Conservation (phyloP, 2,113 vertebrate species). For the Cinclus cinclus region DNA sequence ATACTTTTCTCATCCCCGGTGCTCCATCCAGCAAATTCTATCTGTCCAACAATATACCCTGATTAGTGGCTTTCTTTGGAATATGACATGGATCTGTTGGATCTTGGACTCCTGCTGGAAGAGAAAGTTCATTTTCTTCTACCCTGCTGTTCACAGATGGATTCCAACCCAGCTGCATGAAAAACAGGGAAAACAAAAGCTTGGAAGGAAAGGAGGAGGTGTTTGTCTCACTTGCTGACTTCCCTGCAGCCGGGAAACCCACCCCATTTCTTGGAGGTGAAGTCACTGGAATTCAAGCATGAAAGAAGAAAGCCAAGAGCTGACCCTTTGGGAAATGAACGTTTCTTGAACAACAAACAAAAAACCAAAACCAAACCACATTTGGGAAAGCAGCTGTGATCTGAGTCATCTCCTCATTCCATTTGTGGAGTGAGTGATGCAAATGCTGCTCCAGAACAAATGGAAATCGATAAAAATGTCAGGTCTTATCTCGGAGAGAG, state of each 20-base stretch:
- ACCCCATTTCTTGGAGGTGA: conserved; percentile 22
- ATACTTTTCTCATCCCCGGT: neutral
- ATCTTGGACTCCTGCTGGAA: neutral
- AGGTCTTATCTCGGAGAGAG: neutral
- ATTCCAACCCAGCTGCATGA: neutral
- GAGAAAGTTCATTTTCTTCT: neutral
- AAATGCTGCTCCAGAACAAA: conserved; percentile 4
- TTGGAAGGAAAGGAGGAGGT: neutral
- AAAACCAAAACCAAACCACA: neutral
- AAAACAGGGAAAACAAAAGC: neutral
- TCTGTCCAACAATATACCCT: neutral
- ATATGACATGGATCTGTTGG: neutral
- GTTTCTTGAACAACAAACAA: neutral
- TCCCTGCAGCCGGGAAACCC: neutral
- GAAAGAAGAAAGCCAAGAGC: conserved; percentile 1
- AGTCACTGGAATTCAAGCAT: neutral
- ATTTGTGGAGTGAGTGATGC: conserved; percentile 40
- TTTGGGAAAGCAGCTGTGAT: conserved; percentile 47
- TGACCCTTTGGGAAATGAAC: neutral
- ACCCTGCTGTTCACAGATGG: neutral
- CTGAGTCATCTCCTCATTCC: conserved; percentile 38
- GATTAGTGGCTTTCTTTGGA: neutral
- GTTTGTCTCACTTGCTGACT: neutral
- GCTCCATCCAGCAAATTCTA: neutral
- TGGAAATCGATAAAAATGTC: conserved; percentile 45